These are phyloP conservation scores for Oncorhynchus mykiss DNA, from an alignment of 2,113 vertebrate genomes.

Conservation along the genomic window DNA sequence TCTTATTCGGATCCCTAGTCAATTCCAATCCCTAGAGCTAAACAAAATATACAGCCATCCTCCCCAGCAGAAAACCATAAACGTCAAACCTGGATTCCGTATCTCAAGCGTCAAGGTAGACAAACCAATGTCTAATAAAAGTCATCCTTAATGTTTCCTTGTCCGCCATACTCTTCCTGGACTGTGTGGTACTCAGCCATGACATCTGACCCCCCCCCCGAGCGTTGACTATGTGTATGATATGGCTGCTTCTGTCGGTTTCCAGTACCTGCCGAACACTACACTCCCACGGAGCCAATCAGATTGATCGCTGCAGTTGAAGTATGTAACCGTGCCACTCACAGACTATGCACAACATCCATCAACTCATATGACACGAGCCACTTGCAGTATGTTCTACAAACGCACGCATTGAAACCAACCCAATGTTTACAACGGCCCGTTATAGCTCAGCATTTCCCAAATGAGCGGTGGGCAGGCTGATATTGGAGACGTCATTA, in stretches of 20 bases:
- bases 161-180: neutral
- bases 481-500: neutral
- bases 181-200: neutral
- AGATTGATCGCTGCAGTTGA: too few species aligned
- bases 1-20: neutral
- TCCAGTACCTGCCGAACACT: too few species aligned
- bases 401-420: neutral
- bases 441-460: neutral
- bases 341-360: too few species aligned
- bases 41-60: neutral
- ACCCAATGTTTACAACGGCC: neutral
- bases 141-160: neutral
- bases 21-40: neutral
- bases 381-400: neutral
- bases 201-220: neutral
- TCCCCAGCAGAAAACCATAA: neutral
- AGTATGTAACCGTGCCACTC: too few species aligned
- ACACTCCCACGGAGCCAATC: too few species aligned
- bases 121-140: neutral
- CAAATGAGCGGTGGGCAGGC: neutral
- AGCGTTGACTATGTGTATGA: neutral
- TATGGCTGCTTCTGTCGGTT: too few species aligned
- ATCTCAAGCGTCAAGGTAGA: conserved; percentile 8
- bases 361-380: neutral
- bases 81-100: neutral